Evolutionary conservation across 1,140 invertebrate species (phyloP), one percentile per base, ranked within the genome.

Genomic region (Pinna nobilis): DNA sequence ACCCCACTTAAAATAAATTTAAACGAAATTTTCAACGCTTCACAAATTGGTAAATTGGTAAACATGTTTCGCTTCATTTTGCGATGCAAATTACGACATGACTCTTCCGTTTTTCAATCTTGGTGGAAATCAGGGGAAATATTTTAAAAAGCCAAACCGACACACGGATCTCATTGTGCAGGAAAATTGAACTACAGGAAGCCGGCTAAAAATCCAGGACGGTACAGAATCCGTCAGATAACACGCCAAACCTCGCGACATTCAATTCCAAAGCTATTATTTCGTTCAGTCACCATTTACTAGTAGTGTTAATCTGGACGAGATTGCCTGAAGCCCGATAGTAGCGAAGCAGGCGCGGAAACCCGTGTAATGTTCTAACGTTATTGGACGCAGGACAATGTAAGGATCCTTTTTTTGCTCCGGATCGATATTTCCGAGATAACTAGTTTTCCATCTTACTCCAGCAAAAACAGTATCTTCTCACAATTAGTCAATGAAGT

Each of bases 401-500:
- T 57, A 57, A 69, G 23, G 53, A 55, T 35, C 44, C 30, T 33
- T 25, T 37, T 32, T 23, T 63, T 35, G 18, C 39, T 47, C 32
- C n/a, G 32, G 50, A 70, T 70, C 68, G 47, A 70, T 70, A 61
- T 11, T 30, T 35, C 25, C 23, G 35, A 25, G 68, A 61, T 70
- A 70, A 70, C 68, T 37, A 70, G 57, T 61, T 70, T 50, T 47
- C 57, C 25, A 61, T 60, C 59, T 63, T 61, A 47, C 35, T 35
- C 57, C 66, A 60, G 49, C 57, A 32, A 57, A 53, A 70, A 70
- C 68, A 60, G 44, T 55, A 61, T 70, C 51, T 70, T 61, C 59
- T 51, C 39, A 60, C 59, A 70, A 70, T 70, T 70, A 70, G 68
- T 35, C 61, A 70, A 70, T 50, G 68, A 61, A 53, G 68, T 61